Percentiles rank a stretch among this genome's conserved stretches.
Conservation (phyloP, 2,113 vertebrate species). For the Cryptomyrus ogoouensis region DNA sequence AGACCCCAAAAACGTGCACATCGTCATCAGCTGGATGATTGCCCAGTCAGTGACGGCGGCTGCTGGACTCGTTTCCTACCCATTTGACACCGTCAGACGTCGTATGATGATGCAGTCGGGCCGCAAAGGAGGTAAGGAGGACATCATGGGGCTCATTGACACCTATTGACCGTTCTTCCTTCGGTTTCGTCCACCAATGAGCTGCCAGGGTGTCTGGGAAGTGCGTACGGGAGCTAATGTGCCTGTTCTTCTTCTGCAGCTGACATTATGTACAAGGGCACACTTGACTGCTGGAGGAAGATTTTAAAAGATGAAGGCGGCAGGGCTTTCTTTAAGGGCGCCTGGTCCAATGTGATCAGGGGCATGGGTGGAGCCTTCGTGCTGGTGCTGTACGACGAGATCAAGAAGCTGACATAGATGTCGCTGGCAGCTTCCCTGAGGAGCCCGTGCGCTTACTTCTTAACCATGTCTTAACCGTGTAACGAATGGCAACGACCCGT, state of each 20-base stretch:
- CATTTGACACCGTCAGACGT: constrained; percentile 95
- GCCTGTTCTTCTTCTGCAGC: constrained; percentile 61
- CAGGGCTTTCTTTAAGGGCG: constrained; percentile 95
- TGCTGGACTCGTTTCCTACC: constrained; percentile 87
- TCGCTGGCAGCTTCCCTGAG: constrained; percentile 26
- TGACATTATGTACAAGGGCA: constrained; percentile 97
- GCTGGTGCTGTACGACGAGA: constrained; percentile 95
- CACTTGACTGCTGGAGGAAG: constrained; percentile 96
- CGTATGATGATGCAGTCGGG: constrained; percentile 99
- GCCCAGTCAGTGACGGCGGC: constrained; percentile 90
- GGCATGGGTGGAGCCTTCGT: constrained; percentile 98
- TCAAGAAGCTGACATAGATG: constrained; percentile 85
- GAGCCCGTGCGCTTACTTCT: constrained; percentile 20
- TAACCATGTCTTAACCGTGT: constrained; percentile 60
- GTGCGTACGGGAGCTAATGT: neutral
- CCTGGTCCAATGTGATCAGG: constrained; percentile 96
- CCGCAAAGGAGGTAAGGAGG: constrained; percentile 84
- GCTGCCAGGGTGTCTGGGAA: neutral
- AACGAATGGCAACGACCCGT: constrained; percentile 61
- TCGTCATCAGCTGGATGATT: constrained; percentile 96
- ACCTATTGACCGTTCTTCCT: neutral
- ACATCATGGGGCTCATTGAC: neutral
- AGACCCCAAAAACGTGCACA: constrained; percentile 96
- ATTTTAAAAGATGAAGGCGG: constrained; percentile 86
- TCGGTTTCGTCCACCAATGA: neutral